Evolutionary conservation across 2,888 invertebrate species (phyloP).

Genomic region (Vannuccia rotundouncinata): DNA sequence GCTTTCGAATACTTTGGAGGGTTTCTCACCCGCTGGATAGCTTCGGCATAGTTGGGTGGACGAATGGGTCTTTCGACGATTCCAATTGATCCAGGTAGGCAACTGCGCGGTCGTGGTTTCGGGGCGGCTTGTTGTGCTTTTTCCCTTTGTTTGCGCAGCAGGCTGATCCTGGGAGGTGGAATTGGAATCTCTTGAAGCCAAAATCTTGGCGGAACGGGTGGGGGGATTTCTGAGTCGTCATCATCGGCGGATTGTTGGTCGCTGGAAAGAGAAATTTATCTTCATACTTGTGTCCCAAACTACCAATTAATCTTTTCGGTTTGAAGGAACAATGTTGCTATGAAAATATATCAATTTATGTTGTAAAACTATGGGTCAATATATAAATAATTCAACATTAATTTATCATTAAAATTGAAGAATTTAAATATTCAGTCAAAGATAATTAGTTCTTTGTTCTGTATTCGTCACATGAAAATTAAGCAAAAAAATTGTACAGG

Average conservation of each 20-base stretch:
- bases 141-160: neutral
- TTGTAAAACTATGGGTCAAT: too few relatives aligned
- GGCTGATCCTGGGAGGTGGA: neutral
- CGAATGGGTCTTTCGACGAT: neutral
- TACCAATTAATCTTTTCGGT: too few relatives aligned
- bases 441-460: too few relatives aligned
- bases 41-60: neutral
- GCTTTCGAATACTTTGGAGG: neutral
- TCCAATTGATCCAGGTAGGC: neutral
- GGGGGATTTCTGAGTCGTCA: neutral
- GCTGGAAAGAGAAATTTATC: too few relatives aligned
- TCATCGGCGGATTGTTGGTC: neutral
- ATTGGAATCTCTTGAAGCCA: neutral
- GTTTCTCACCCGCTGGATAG: neutral
- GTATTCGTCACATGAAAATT: too few relatives aligned
- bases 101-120: neutral
- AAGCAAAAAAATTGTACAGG: too few relatives aligned
- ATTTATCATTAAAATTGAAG: too few relatives aligned
- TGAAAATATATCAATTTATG: too few relatives aligned
- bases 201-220: neutral
- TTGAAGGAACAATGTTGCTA: too few relatives aligned
- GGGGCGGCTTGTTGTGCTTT: neutral
- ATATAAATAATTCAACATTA: too few relatives aligned
- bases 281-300: too few relatives aligned
- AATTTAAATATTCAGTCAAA: too few relatives aligned